Conservation (phyloP, 2,888 invertebrate genomes). For the Chalcis sispes region DNA sequence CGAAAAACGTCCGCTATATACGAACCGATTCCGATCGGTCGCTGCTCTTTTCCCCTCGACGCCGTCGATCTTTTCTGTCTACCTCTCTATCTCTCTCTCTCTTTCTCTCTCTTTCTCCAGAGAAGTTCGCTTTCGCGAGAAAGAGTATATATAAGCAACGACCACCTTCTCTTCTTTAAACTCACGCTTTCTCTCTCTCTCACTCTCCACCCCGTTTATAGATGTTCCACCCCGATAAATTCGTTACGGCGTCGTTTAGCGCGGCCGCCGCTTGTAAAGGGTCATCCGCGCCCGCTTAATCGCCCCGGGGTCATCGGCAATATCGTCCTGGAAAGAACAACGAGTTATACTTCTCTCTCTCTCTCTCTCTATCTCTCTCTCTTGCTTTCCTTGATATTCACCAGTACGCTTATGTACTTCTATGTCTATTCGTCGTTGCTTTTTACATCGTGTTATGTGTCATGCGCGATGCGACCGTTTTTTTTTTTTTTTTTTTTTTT, state of each 20-base stretch:
- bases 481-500: too few relatives aligned
- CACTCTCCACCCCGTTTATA: not conserved
- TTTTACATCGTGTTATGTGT: too few relatives aligned
- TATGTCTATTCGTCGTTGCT: not conserved
- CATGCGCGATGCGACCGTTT: too few relatives aligned
- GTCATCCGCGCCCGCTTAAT: constrained; percentile 71
- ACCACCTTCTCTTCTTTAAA: too few relatives aligned
- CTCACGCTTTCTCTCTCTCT: not conserved
- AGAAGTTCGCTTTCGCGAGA: too few relatives aligned
- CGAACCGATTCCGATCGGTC: too few relatives aligned
- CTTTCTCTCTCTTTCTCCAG: too few relatives aligned
- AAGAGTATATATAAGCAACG: too few relatives aligned
- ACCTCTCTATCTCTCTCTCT: too few relatives aligned
- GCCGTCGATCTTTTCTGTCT: too few relatives aligned
- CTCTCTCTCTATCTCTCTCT: not conserved
- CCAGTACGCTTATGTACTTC: not conserved
- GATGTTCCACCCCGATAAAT: constrained; percentile 55
- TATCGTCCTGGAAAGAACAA: constrained; percentile 64
- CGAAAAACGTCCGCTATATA: too few relatives aligned
- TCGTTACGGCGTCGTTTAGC: constrained; percentile 58
- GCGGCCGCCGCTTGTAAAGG: constrained; percentile 58
- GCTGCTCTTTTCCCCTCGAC: too few relatives aligned
- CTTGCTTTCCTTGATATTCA: not conserved
- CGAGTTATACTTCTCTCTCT: constrained; percentile 58
- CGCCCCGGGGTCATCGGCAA: constrained; percentile 68